These are phyloP conservation scores for Drosophila pachea DNA, from an alignment of 1,140 invertebrate genomes.

Conservation along the genomic window DNA sequence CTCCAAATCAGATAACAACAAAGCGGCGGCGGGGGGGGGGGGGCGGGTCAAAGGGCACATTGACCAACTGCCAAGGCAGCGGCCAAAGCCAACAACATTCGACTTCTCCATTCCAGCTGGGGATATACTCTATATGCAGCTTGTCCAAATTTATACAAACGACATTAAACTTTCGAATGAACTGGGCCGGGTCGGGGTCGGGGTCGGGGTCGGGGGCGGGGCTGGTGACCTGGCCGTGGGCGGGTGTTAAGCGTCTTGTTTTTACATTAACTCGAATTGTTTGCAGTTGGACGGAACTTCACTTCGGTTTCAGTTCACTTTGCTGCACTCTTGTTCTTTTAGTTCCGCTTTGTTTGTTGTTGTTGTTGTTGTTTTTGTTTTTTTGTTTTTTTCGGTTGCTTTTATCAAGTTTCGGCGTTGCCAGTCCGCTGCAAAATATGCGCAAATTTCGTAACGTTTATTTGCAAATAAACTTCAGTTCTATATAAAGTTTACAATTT, in stretches of 20 bases:
- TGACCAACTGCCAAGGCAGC: conserved; percentile 13
- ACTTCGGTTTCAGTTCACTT: conserved; percentile 12
- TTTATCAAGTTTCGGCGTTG: conserved; percentile 28
- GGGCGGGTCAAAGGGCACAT: conserved; percentile 2
- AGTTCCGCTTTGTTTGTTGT: background rate
- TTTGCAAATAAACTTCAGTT: conserved; percentile 22
- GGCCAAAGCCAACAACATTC: conserved; percentile 16
- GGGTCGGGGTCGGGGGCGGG: background rate
- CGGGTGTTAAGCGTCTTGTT: conserved; percentile 35
- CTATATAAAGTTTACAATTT: conserved; percentile 59
- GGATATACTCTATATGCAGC: conserved; percentile 8
- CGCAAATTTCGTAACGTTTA: conserved; percentile 19
- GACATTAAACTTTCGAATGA: conserved; percentile 34
- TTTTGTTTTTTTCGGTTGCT: conserved; percentile 22
- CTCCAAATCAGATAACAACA: conserved; percentile 49
- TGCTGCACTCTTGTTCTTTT: background rate
- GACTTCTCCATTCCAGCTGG: no score
- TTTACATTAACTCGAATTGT: conserved; percentile 51
- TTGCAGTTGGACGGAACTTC: conserved; percentile 30
- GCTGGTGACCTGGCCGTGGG: background rate
- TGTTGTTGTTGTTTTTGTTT: background rate
- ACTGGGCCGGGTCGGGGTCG: background rate
- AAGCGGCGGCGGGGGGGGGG: background rate
- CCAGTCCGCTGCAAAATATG: conserved; percentile 50
- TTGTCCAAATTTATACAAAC: conserved; percentile 38